Percentiles rank a stretch among this genome's conserved stretches.
These are phyloP conservation scores for Drosophila athabasca DNA, from an alignment of 1,140 invertebrate genomes.

Conservation along the genomic window DNA sequence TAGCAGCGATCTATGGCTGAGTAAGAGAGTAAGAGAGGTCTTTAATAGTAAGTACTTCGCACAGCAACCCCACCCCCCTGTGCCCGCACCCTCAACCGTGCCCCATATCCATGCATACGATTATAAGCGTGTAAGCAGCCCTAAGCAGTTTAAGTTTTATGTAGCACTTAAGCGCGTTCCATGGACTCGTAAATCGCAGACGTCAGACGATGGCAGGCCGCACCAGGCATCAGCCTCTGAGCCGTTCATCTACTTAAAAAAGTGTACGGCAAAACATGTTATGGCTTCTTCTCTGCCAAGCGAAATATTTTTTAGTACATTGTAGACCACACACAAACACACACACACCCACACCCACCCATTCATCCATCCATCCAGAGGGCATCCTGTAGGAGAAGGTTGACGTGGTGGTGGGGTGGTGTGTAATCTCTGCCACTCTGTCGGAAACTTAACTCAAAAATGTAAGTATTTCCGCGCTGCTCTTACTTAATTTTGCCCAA, in stretches of 20 bases:
- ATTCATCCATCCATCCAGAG: background rate
- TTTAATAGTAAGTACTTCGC: constrained; percentile 55
- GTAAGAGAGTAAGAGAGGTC: constrained; percentile 13
- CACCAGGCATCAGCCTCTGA: constrained; percentile 20
- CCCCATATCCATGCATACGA: constrained; percentile 36
- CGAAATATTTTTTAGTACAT: constrained; percentile 17
- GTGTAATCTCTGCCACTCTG: constrained; percentile 45
- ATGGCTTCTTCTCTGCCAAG: constrained; percentile 14
- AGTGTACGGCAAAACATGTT: constrained; percentile 29
- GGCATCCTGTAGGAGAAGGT: constrained; percentile 13
- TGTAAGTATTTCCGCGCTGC: constrained; percentile 52
- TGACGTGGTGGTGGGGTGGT: background rate
- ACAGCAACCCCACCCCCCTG: constrained; percentile 8
- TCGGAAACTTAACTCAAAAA: constrained; percentile 33
- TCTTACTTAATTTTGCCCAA: constrained; percentile 44
- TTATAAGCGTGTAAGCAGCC: constrained; percentile 64
- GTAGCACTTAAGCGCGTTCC: constrained; percentile 76
- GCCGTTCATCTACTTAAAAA: constrained; percentile 57
- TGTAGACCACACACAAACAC: too few species aligned
- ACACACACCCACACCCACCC: background rate
- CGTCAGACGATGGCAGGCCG: too few species aligned
- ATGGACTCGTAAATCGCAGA: constrained; percentile 73
- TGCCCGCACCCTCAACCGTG: too few species aligned
- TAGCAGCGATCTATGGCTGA: constrained; percentile 46
- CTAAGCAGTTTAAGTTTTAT: constrained; percentile 77